These are phyloP conservation scores for Eupithecia subumbrata DNA, from an alignment of 2,888 invertebrate species.

Conservation along the genomic window DNA sequence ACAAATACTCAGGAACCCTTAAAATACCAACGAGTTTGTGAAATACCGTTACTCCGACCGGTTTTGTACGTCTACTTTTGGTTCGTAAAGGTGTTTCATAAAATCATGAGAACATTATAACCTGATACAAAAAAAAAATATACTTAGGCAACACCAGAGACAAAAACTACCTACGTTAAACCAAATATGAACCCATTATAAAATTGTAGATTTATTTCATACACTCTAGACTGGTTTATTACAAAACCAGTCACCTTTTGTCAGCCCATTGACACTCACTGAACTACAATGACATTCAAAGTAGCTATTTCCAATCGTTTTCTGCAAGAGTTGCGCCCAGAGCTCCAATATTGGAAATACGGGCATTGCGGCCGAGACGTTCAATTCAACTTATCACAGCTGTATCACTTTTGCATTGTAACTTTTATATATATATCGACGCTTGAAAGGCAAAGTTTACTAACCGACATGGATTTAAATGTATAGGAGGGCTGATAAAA, in stretches of 20 bases:
- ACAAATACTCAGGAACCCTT: too few species aligned
- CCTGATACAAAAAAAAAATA: too few species aligned
- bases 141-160: too few species aligned
- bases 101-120: too few species aligned
- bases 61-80: background rate
- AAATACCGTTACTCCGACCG: too few species aligned
- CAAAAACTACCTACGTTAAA: background rate
- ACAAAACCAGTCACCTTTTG: background rate
- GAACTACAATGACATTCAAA: slow-evolving; percentile 6
- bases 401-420: background rate
- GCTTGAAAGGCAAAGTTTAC: too few species aligned
- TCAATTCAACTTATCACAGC: background rate
- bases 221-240: background rate
- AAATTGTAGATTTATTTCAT: background rate
- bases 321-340: slow-evolving; percentile 14
- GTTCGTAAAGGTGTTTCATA: too few species aligned
- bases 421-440: background rate
- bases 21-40: background rate
- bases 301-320: slow-evolving; percentile 14
- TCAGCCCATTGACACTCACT: background rate
- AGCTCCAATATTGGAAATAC: slow-evolving; percentile 12
- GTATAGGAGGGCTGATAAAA: too few species aligned
- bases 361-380: slow-evolving; percentile 5
- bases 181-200: background rate
- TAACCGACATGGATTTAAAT: too few species aligned